These are phyloP conservation scores for Leiothrix lutea DNA, from an alignment of 2,113 vertebrate species.

Conservation along the genomic window DNA sequence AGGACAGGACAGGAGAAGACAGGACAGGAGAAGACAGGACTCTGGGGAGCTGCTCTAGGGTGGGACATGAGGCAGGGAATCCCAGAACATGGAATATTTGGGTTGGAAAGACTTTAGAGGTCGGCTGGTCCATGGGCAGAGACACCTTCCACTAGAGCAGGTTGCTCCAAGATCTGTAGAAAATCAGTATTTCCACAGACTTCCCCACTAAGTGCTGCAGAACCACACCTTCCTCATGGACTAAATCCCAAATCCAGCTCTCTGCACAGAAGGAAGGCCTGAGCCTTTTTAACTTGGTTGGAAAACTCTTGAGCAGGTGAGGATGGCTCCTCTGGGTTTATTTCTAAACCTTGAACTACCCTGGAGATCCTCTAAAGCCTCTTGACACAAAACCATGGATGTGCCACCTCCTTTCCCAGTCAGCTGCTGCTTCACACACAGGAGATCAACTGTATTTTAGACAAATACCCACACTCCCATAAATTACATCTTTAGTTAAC, in stretches of 20 bases:
- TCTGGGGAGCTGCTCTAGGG: background rate
- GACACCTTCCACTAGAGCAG: background rate
- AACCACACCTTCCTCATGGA: background rate
- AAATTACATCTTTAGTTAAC: background rate
- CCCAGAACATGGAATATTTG: background rate
- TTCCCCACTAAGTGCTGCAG: background rate
- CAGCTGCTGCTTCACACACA: background rate
- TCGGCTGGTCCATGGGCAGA: fast-evolving
- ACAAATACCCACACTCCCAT: background rate
- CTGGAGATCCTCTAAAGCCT: background rate
- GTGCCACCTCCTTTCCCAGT: background rate
- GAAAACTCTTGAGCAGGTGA: background rate
- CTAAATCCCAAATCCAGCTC: background rate
- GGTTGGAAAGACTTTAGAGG: background rate
- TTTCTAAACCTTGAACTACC: background rate
- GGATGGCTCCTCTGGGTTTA: background rate
- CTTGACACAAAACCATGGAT: background rate
- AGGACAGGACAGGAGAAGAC: background rate
- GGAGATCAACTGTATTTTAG: background rate
- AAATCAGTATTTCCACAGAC: background rate
- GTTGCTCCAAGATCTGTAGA: background rate
- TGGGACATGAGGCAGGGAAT: fast-evolving
- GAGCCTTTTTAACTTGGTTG: background rate
- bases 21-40: background rate
- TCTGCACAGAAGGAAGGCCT: background rate